Percentiles rank a stretch among this genome's conserved stretches.
Evolutionary conservation across 2,113 vertebrate species (phyloP).

Genomic region (Sminthopsis crassicaudata): DNA sequence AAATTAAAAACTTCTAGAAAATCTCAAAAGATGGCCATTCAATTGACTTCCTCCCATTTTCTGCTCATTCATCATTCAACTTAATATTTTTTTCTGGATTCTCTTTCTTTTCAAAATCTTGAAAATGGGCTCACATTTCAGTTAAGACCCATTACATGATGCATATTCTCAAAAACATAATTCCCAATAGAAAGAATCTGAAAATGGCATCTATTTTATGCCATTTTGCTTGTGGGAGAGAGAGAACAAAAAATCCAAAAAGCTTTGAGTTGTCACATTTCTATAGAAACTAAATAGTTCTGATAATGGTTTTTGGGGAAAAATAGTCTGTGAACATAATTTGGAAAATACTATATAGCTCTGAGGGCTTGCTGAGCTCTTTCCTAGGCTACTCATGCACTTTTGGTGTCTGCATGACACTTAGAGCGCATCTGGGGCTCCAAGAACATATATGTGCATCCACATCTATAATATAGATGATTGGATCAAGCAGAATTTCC

Average conservation of each 20-base stretch:
- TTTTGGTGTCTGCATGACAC: not conserved
- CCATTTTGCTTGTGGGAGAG: not conserved
- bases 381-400: not conserved
- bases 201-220: not conserved
- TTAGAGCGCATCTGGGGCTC: not conserved
- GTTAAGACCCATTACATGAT: not conserved
- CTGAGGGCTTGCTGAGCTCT: not conserved
- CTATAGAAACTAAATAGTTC: not conserved
- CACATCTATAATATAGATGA: too few species aligned
- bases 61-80: not conserved
- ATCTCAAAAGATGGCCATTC: not conserved
- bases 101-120: not conserved
- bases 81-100: not conserved
- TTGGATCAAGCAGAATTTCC: not conserved
- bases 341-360: not conserved
- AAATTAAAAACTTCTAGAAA: not conserved
- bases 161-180: not conserved
- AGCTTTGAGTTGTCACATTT: not conserved
- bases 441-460: not conserved
- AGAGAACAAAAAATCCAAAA: not conserved
- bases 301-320: not conserved
- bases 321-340: not conserved
- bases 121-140: not conserved
- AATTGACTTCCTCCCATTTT: not conserved
- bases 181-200: not conserved